phyloP scores from a whole-genome alignment of 2,797 vertebrate genomes.

The Adrianichthys oophorus region DNA sequence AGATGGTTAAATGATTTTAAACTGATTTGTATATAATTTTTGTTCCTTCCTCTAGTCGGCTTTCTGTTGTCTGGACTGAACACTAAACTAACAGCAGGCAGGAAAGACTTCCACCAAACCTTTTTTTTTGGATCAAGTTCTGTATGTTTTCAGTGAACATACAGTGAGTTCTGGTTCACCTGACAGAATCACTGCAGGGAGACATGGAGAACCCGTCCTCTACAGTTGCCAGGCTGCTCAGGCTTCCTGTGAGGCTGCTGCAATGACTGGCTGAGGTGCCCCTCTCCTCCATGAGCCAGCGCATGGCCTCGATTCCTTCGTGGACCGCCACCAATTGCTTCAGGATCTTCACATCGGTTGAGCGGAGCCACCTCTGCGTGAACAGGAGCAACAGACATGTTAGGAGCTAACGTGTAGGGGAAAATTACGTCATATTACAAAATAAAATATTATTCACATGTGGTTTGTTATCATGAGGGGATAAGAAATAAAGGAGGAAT shows the following conservation, averaged over 20 bases:
- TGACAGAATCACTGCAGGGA: slow-evolving; percentile 42
- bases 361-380: slow-evolving; percentile 82
- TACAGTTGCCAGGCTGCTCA: slow-evolving; percentile 84
- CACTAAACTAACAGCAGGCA: no score
- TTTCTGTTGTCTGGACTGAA: no score
- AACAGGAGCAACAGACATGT: not conserved
- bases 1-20: no score
- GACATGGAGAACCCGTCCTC: slow-evolving; percentile 49
- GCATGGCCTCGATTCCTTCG: slow-evolving; percentile 88
- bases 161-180: not conserved
- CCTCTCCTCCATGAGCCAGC: slow-evolving; percentile 87
- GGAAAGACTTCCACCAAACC: no score
- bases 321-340: slow-evolving; percentile 87
- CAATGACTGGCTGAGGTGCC: slow-evolving; percentile 76
- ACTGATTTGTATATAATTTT: no score
- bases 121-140: no score
- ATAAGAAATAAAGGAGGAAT: slow-evolving; percentile 28
- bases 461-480: not conserved
- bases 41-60: no score
- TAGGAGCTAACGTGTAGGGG: not conserved
- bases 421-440: not conserved
- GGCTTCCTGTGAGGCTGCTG: slow-evolving; percentile 89
- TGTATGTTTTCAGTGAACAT: no score
- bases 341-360: slow-evolving; percentile 86
- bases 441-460: no score